Evolutionary conservation across 2,113 vertebrate genomes (phyloP).

Genomic region (Columbina picui): DNA sequence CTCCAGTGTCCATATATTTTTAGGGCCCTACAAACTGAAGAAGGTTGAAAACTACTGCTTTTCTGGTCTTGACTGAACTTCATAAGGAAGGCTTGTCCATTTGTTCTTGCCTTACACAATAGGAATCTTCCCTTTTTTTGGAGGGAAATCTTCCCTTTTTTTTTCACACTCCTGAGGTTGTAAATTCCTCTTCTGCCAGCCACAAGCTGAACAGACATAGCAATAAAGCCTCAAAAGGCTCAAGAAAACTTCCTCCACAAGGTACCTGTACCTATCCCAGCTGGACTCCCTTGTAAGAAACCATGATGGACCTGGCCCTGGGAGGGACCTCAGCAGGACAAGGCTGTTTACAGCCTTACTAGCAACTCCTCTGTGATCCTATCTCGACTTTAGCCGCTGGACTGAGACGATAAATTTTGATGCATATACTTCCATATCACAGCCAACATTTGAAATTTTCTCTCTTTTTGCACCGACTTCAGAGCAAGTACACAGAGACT

Average conservation of each 20-base stretch:
- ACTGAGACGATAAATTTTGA: not conserved
- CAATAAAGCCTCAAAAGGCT: not conserved
- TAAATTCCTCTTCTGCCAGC: not conserved
- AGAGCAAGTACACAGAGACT: not conserved
- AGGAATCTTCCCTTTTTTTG: not conserved
- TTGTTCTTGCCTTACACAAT: not conserved
- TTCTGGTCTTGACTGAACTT: not conserved
- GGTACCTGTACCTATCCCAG: not conserved
- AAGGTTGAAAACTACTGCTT: not conserved
- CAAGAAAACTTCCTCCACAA: not conserved
- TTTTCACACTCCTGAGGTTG: not conserved
- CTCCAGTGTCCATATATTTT: not conserved
- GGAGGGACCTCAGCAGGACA: not conserved
- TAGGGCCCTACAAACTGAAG: not conserved
- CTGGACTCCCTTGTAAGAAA: not conserved
- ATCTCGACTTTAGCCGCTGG: not conserved
- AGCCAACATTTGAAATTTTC: not conserved
- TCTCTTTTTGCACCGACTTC: not conserved
- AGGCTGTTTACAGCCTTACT: not conserved
- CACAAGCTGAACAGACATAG: not conserved
- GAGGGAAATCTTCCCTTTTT: not conserved
- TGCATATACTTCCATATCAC: not conserved
- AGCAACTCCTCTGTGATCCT: not conserved
- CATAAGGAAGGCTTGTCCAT: not conserved
- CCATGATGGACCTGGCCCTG: not conserved